Base-by-base conservation (phyloP, 2,888 invertebrate species). In the Xanthia icteritia region DNA sequence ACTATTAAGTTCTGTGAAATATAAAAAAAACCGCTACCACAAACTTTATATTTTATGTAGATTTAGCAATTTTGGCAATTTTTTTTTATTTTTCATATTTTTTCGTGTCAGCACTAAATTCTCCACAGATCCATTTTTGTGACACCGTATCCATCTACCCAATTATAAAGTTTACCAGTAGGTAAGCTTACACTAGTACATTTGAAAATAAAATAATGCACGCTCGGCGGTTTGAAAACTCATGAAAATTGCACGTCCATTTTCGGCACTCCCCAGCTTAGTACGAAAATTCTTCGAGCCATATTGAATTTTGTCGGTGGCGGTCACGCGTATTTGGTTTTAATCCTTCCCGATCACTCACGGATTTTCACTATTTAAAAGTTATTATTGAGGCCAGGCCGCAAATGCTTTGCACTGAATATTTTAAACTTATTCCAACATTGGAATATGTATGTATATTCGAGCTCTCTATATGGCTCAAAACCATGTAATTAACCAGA, bases 261-360 rank as follows among this genome's bases (percentile, higher is more conserved):
- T 79, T 83, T 71, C 17, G 8, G 54, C 31, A 31, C 23, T 23
- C 2, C 15, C 11, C 58, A 42, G 42, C 20, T 58, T 15, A 51
- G 13, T 36, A 39, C 45, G 23, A 64, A 70, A 77, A 58, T 70
- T 61, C 42, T 42, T 67, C 58, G 54, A 9, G 65, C 67, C 75
- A 75, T 82, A 79, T 83, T 83, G 60, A 79, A 79, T 79, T 75
- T 82, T 23, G 79, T 42, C 9, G 31, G 63, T 39, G 31, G 63
- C 20, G 58, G 70, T 54, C 54, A 67, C 66, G n/a, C 73, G 39
- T 70, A 67, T 82, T 73, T 45, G 54, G 36, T 70, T 82, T 77
- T 79, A 83, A 83, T 79, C 82, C 70, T 79, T 63, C 66, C 31
- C 27, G 51, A 74, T 79, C 83, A 71, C 79, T 79, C 74, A 45